Base-by-base conservation (phyloP, 1,140 invertebrate species). In the Linepithema humile region DNA sequence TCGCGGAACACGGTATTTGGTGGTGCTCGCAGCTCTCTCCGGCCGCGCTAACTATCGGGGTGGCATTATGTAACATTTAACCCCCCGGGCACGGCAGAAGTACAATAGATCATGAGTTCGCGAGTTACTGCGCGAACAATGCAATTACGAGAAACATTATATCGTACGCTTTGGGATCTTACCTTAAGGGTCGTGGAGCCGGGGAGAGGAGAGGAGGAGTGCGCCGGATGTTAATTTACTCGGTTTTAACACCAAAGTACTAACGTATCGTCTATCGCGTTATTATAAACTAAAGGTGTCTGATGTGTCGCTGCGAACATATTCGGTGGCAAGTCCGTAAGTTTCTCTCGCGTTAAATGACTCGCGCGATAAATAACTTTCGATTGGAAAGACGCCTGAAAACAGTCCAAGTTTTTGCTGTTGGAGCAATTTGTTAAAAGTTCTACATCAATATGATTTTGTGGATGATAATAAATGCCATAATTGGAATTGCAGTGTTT, bases 141-240 rank as follows among this genome's bases (percentile, higher is more conserved):
- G 64, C 55, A 73, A 86, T 86, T 87, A 82, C 75, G 40, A 69
- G 75, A 69, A 80, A 80, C 75, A 70, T 80, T 80, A 80, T 80
- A 80, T 80, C 75, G 75, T 55, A 26, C 64, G 75, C 48, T 69
- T 67, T 62, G 23, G 29, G 45, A 29, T 80, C 75, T 70, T 53
- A 70, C 64, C 48, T 69, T 70, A 32, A 70, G 35, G 43, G 1
- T n/a, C n/a, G n/a, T n/a, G n/a, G n/a, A n/a, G n/a, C n/a, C n/a
- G n/a, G n/a, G n/a, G n/a, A n/a, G n/a, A n/a, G n/a, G n/a, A n/a
- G n/a, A n/a, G 60, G 74, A 35, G 35, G 59, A n/a, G 38, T 17
- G 12, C 59, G 45, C 15, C 74, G 29, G 74, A 67, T 57, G 75
- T 40, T 80, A 80, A 80, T 80, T 80, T 80, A 80, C 48, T 80